These are phyloP conservation scores for Maniola hyperantus DNA, from an alignment of 2,888 invertebrate genomes.

Conservation along the genomic window DNA sequence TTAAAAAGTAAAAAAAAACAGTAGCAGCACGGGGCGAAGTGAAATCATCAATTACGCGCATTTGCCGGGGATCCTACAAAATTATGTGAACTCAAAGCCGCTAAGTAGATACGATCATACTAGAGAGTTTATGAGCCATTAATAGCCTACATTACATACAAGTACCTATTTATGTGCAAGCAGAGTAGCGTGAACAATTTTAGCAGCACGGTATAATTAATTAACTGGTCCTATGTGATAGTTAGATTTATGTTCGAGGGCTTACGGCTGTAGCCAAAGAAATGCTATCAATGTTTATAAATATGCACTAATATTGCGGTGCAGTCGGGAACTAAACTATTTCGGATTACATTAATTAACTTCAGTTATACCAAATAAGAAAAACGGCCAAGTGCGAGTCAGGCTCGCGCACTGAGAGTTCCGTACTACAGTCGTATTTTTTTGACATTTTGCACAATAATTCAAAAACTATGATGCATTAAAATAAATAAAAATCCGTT, in stretches of 20 bases:
- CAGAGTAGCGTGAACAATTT: slow-evolving; percentile 49
- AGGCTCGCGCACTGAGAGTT: too few relatives aligned
- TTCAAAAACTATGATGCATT: too few relatives aligned
- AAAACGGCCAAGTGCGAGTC: neutral
- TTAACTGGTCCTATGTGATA: slow-evolving; percentile 43
- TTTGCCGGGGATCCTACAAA: slow-evolving; percentile 34
- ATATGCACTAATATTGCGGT: slow-evolving; percentile 4
- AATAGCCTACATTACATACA: slow-evolving; percentile 45
- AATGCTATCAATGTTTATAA: slow-evolving; percentile 30
- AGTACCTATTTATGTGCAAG: slow-evolving; percentile 44
- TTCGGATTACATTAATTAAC: slow-evolving; percentile 9
- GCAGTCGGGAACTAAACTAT: slow-evolving; percentile 5
- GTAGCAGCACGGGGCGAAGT: slow-evolving; percentile 32
- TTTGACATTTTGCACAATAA: too few relatives aligned
- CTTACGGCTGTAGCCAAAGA: slow-evolving; percentile 38
- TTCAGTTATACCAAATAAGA: neutral
- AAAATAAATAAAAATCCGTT: too few relatives aligned
- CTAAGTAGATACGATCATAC: slow-evolving; percentile 41
- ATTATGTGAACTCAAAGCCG: slow-evolving; percentile 32
- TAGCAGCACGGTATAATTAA: slow-evolving; percentile 46
- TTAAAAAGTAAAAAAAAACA: slow-evolving; percentile 44
- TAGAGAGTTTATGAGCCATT: slow-evolving; percentile 47
- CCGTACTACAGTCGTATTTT: too few relatives aligned
- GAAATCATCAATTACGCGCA: slow-evolving; percentile 42
- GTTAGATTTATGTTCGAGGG: slow-evolving; percentile 39